phyloP scores from a whole-genome alignment of 2,797 vertebrate species.

The Lacerta agilis region DNA sequence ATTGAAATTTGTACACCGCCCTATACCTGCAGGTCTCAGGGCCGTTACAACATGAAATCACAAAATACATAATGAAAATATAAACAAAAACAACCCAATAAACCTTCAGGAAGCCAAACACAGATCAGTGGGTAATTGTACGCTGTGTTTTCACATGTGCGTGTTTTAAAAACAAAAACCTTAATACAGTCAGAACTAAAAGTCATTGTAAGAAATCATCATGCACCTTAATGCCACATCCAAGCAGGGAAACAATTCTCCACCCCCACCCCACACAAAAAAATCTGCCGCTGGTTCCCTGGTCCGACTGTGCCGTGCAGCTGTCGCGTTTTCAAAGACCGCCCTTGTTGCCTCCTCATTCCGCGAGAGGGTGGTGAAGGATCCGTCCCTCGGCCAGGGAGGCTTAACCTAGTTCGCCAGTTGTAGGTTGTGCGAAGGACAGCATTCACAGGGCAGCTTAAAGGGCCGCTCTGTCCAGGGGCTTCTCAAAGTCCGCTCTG shows the following conservation, averaged over 20 bases:
- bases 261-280: not conserved
- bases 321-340: not conserved
- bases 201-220: not conserved
- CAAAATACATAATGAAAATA: too few species aligned
- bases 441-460: conserved; percentile 57
- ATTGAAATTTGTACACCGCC: too few species aligned
- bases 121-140: too few species aligned
- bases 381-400: not conserved
- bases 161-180: not conserved
- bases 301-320: too few species aligned
- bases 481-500: conserved; percentile 63
- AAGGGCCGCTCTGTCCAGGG: conserved; percentile 23
- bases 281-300: not conserved
- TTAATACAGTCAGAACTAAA: not conserved
- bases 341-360: not conserved
- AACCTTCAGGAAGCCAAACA: too few species aligned
- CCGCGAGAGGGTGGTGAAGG: not conserved
- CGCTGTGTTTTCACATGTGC: too few species aligned
- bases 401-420: conserved; percentile 24
- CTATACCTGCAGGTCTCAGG: too few species aligned
- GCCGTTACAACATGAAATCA: too few species aligned
- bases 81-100: too few species aligned
- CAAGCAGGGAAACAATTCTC: too few species aligned
- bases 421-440: conserved; percentile 58
- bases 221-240: not conserved